Conservation (phyloP, 2,888 invertebrate genomes). For the Cremastinae sp. region DNA sequence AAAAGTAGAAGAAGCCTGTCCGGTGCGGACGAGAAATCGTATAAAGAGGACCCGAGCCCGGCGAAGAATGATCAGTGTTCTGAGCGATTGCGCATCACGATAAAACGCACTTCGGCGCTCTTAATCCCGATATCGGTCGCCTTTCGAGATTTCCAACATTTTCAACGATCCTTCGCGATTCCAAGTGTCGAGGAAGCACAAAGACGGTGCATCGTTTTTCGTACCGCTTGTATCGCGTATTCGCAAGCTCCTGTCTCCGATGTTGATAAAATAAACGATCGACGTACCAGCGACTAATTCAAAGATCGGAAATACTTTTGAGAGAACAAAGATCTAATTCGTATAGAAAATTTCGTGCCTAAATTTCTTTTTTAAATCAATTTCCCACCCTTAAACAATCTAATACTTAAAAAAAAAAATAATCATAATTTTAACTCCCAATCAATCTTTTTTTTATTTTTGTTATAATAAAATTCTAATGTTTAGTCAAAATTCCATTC, state of each 20-base stretch:
- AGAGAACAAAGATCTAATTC: slow-evolving; percentile 15
- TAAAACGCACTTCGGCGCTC: slow-evolving; percentile 8
- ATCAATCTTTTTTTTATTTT: no score
- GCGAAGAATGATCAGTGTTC: slow-evolving; percentile 54
- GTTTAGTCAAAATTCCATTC: no score
- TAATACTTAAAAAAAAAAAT: no score
- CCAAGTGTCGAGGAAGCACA: not conserved
- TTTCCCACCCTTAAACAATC: no score
- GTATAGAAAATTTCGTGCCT: not conserved
- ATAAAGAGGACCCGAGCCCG: slow-evolving; percentile 58
- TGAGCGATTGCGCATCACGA: slow-evolving; percentile 39
- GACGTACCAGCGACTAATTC: slow-evolving; percentile 42
- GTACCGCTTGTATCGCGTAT: not conserved
- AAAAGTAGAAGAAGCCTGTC: slow-evolving; percentile 70
- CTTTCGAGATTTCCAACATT: no score
- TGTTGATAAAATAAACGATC: slow-evolving; percentile 57
- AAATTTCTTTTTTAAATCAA: no score
- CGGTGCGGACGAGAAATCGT: slow-evolving; percentile 62
- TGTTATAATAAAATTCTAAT: no score
- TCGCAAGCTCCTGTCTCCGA: not conserved
- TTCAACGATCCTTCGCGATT: no score
- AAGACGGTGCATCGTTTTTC: slow-evolving; percentile 7
- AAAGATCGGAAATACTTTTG: slow-evolving; percentile 47
- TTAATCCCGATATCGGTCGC: no score
- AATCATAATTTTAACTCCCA: no score